Evolutionary conservation across 2,888 invertebrate species (phyloP).

Genomic region (Coremacera marginata): DNA sequence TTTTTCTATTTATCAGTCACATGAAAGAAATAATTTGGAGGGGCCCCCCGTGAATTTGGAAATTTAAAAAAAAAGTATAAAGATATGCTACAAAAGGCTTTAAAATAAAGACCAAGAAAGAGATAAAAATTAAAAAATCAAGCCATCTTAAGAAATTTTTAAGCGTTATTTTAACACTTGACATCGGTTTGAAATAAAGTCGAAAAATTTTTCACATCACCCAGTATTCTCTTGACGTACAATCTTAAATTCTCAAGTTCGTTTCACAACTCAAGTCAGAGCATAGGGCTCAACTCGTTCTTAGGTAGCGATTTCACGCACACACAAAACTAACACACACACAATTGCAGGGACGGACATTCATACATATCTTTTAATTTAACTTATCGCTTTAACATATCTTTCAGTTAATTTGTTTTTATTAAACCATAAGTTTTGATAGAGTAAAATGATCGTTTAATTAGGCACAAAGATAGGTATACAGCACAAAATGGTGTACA

Average conservation of each 20-base stretch:
- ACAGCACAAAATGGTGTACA: conserved; percentile 34
- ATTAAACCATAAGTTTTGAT: conserved; percentile 48
- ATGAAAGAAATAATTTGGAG: too few species aligned
- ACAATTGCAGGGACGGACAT: neutral
- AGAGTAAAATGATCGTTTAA: conserved; percentile 38
- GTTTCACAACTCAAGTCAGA: conserved; percentile 7
- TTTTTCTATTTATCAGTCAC: too few species aligned
- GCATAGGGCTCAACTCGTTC: conserved; percentile 14
- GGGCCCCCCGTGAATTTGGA: too few species aligned
- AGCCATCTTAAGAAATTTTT: too few species aligned
- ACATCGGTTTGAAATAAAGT: too few species aligned
- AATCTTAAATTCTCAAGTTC: neutral
- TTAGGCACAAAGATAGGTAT: conserved; percentile 31
- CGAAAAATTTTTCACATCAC: conserved; percentile 48
- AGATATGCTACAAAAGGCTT: too few species aligned
- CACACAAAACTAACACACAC: conserved; percentile 16
- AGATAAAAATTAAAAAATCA: too few species aligned
- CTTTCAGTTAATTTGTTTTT: conserved; percentile 62
- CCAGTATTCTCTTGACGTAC: conserved; percentile 7
- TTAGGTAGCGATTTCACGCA: conserved; percentile 9
- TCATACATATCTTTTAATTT: conserved; percentile 22
- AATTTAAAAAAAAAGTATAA: too few species aligned
- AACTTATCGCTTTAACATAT: conserved; percentile 54
- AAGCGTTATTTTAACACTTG: too few species aligned
- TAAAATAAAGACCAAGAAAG: too few species aligned